Evolutionary conservation across 2,113 vertebrate genomes (phyloP).

Genomic region (Sprattus sprattus): DNA sequence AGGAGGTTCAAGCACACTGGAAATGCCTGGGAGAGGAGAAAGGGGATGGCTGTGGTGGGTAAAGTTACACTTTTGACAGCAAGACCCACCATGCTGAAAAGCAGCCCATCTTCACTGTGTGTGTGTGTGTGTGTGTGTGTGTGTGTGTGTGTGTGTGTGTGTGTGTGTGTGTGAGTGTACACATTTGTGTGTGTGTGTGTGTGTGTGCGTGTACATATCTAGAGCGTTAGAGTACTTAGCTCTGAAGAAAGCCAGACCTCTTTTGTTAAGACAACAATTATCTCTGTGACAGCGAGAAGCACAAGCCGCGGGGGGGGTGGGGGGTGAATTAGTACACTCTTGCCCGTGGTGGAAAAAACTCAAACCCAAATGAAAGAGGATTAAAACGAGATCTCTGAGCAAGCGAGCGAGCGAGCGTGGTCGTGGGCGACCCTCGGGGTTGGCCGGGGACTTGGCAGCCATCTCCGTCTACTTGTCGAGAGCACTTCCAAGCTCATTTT

Average conservation of each 20-base stretch:
- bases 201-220: background rate
- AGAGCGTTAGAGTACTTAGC: background rate
- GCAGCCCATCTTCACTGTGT: background rate
- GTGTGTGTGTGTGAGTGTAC: background rate
- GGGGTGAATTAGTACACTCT: background rate
- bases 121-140: background rate
- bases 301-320: background rate
- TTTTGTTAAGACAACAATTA: conserved; percentile 3
- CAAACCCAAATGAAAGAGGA: background rate
- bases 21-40: background rate
- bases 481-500: background rate
- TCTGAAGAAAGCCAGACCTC: background rate
- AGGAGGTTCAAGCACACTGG: background rate
- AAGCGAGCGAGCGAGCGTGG: background rate
- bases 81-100: conserved; percentile 12
- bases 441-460: background rate
- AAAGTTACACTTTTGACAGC: conserved; percentile 9
- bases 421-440: background rate
- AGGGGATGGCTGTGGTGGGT: background rate
- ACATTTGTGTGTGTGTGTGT: background rate
- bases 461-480: background rate
- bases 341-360: background rate
- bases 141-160: background rate
- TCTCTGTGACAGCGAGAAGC: conserved; percentile 11
- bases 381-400: background rate